Evolutionary conservation across 1,140 invertebrate genomes (phyloP).

Genomic region (Halyomorpha halys): DNA sequence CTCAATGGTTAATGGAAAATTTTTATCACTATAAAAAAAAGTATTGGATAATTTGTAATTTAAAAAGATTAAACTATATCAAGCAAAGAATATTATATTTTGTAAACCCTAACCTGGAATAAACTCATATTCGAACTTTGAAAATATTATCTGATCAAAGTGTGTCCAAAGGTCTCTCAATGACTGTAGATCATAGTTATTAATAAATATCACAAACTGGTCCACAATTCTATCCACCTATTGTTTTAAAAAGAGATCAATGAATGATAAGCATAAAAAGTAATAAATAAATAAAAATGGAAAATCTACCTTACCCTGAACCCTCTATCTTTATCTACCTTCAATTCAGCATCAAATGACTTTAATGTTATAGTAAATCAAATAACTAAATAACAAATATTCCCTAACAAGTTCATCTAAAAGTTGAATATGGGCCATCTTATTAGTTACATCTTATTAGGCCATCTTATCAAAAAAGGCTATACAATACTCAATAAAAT

Average conservation of each 20-base stretch:
- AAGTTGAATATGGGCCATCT: slow-evolving; percentile 72
- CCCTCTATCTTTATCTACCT: slow-evolving; percentile 82
- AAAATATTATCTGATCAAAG: slow-evolving; percentile 75
- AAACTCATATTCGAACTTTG: slow-evolving; percentile 74
- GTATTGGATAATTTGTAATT: too few species aligned
- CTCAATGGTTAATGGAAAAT: too few species aligned
- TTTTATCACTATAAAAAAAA: too few species aligned
- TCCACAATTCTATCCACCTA: slow-evolving; percentile 84
- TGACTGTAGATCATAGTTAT: slow-evolving; percentile 61
- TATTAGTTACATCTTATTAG: neutral
- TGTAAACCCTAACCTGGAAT: slow-evolving; percentile 44
- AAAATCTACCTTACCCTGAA: slow-evolving; percentile 51
- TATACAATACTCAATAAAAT: too few species aligned
- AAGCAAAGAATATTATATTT: neutral
- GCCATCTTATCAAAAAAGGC: too few species aligned
- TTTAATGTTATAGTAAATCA: slow-evolving; percentile 79
- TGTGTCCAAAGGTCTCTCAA: slow-evolving; percentile 78
- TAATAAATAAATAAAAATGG: neutral
- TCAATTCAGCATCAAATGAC: slow-evolving; percentile 75
- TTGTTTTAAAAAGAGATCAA: neutral
- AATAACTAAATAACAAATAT: slow-evolving; percentile 82
- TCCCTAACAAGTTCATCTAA: slow-evolving; percentile 84
- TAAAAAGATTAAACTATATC: too few species aligned
- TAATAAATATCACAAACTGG: slow-evolving; percentile 67
- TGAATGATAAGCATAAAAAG: slow-evolving; percentile 8